A percentile compares a stretch with the other conserved stretches of the same genome.
These are phyloP conservation scores for Syngnathus floridae DNA, from an alignment of 2,113 vertebrate species.

Conservation along the genomic window DNA sequence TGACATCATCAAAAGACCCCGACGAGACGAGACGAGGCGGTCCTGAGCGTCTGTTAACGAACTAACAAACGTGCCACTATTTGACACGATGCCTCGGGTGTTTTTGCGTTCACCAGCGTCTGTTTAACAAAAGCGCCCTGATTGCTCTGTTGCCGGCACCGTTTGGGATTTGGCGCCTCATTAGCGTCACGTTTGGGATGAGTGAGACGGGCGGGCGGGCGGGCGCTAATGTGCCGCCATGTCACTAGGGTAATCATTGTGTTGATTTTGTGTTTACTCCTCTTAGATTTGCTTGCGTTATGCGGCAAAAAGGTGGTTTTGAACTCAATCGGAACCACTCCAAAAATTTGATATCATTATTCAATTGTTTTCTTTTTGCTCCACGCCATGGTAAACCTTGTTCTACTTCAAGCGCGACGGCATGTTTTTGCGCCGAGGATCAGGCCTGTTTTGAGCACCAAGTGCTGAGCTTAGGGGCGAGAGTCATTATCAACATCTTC, in stretches of 20 bases:
- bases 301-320: not conserved
- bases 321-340: not conserved
- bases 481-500: constrained; percentile 5
- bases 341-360: not conserved
- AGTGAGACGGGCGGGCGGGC: constrained; percentile 29
- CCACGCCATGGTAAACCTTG: not conserved
- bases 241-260: constrained; percentile 21
- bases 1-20: not conserved
- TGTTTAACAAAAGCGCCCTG: constrained; percentile 26
- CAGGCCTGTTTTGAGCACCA: constrained; percentile 3
- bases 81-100: constrained; percentile 15
- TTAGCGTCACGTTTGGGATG: constrained; percentile 50
- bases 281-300: not conserved
- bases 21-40: not conserved
- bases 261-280: constrained; percentile 2
- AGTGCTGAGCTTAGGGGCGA: not conserved
- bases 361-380: not conserved
- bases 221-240: constrained; percentile 25
- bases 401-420: not conserved
- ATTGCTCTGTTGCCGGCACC: constrained; percentile 42
- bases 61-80: not conserved
- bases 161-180: constrained; percentile 42
- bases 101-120: constrained; percentile 34
- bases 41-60: not conserved
- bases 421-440: not conserved